Evolutionary conservation across 2,113 vertebrate genomes (phyloP).

Genomic region (Xiphophorus couchianus): DNA sequence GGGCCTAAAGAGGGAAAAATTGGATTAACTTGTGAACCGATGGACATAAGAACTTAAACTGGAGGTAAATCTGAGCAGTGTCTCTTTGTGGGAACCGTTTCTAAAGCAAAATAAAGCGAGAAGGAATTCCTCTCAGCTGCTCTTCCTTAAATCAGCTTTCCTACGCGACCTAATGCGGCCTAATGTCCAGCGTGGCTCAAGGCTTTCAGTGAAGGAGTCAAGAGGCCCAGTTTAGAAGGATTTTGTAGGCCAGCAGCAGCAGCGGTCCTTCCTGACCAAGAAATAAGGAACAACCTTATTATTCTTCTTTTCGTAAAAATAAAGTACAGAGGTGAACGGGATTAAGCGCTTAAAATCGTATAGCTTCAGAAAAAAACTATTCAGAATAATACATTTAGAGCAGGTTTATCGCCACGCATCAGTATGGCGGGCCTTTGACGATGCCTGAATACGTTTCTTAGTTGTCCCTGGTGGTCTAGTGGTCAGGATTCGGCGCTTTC

Average conservation of each 20-base stretch:
- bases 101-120: constrained; percentile 96
- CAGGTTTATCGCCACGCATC: too few relatives aligned
- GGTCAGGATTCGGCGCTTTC: constrained; percentile 79
- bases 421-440: too few relatives aligned
- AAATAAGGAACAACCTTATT: not conserved
- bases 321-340: not conserved
- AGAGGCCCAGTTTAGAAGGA: constrained; percentile 79
- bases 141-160: constrained; percentile 90
- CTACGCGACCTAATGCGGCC: constrained; percentile 85
- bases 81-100: constrained; percentile 93
- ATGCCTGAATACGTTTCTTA: too few relatives aligned
- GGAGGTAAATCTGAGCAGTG: constrained; percentile 91
- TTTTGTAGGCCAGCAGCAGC: constrained; percentile 70
- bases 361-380: too few relatives aligned
- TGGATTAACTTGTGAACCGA: constrained; percentile 96
- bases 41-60: constrained; percentile 95
- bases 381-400: too few relatives aligned
- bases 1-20: constrained; percentile 71
- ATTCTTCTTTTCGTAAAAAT: not conserved
- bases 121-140: constrained; percentile 91
- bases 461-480: constrained; percentile 77
- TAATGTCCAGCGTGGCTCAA: constrained; percentile 87
- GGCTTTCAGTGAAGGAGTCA: constrained; percentile 81
- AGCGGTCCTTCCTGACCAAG: constrained; percentile 2
- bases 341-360: too few relatives aligned